Evolutionary conservation across 2,113 vertebrate genomes (phyloP).

Genomic region (Corapipo altera): DNA sequence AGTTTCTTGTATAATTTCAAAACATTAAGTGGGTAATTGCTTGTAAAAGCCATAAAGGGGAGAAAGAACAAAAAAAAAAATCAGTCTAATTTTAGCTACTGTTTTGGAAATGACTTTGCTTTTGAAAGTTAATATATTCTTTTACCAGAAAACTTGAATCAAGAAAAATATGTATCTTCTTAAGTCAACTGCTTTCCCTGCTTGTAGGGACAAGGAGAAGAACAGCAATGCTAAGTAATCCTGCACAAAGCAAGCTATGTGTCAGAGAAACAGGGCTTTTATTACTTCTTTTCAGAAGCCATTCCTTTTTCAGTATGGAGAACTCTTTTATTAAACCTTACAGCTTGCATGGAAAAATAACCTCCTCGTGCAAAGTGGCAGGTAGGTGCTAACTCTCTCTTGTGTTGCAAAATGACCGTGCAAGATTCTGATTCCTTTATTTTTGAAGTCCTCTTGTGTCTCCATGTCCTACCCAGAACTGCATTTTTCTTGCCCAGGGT

Average conservation of each 20-base stretch:
- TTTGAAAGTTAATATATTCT: constrained; percentile 23
- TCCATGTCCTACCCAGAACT: neutral
- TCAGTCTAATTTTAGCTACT: constrained; percentile 47
- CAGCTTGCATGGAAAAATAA: neutral
- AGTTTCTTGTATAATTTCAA: constrained; percentile 49
- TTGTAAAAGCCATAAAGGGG: constrained; percentile 42
- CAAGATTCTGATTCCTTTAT: neutral
- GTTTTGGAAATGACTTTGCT: constrained; percentile 31
- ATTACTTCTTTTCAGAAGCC: neutral
- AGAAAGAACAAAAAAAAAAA: neutral
- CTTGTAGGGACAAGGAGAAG: neutral
- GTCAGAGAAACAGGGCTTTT: neutral
- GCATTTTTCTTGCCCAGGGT: neutral
- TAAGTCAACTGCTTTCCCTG: neutral
- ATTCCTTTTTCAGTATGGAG: neutral
- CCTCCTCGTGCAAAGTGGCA: neutral
- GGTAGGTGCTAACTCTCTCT: neutral
- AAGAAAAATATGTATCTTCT: neutral
- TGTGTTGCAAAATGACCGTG: neutral
- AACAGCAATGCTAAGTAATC: neutral
- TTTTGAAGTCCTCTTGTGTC: neutral
- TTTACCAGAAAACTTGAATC: constrained; percentile 17
- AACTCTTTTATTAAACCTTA: neutral
- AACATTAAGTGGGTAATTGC: constrained; percentile 58
- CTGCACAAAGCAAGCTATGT: neutral